Conservation (phyloP, 1,140 invertebrate genomes). For the Spodoptera litura region DNA sequence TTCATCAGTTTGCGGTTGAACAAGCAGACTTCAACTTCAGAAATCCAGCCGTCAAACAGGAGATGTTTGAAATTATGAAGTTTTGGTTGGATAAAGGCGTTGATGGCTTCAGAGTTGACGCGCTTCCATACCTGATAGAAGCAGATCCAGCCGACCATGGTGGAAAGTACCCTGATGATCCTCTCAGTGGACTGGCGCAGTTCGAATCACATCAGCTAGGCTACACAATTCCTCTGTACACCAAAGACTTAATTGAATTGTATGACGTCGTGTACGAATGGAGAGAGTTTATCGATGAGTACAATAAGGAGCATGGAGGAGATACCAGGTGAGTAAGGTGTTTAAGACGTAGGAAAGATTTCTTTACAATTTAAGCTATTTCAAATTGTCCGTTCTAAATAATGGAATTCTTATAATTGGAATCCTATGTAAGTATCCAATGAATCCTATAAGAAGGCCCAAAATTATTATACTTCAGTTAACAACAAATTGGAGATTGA, state of each 20-base stretch:
- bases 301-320: slow-evolving; percentile 72
- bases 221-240: slow-evolving; percentile 86
- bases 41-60: slow-evolving; percentile 84
- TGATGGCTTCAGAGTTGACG: slow-evolving; percentile 91
- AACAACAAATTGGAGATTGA: slow-evolving; percentile 17
- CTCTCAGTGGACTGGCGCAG: slow-evolving; percentile 74
- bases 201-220: slow-evolving; percentile 79
- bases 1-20: slow-evolving; percentile 88
- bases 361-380: neutral
- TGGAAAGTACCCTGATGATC: slow-evolving; percentile 88
- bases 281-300: slow-evolving; percentile 86
- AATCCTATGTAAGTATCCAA: slow-evolving; percentile 6
- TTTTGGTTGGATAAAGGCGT: too few species aligned
- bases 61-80: slow-evolving; percentile 87
- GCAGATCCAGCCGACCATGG: slow-evolving; percentile 82
- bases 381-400: slow-evolving; percentile 1
- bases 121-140: slow-evolving; percentile 88
- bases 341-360: neutral
- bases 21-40: slow-evolving; percentile 91
- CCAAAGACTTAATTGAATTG: slow-evolving; percentile 86
- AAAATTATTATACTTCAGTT: slow-evolving; percentile 31
- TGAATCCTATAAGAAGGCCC: neutral
- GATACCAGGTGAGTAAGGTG: slow-evolving; percentile 62
- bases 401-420: slow-evolving; percentile 22
- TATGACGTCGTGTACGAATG: slow-evolving; percentile 87